Evolutionary conservation across 2,888 invertebrate genomes (phyloP).

Genomic region (Tachina grossa): DNA sequence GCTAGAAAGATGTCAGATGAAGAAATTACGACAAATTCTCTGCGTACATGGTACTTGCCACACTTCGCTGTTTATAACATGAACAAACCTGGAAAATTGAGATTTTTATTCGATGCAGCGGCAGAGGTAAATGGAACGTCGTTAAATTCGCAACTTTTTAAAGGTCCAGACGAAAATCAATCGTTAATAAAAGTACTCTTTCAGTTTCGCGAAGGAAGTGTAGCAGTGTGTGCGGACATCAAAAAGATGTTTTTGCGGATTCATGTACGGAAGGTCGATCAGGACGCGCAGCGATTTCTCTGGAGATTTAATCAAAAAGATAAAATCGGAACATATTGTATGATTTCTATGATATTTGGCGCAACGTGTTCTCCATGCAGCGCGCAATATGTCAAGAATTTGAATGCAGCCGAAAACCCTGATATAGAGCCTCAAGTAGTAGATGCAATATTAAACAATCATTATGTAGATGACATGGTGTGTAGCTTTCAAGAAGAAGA

Average conservation of each 20-base stretch:
- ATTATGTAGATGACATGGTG: background rate
- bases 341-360: slow-evolving; percentile 37
- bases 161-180: too few species aligned
- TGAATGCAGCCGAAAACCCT: slow-evolving; percentile 10
- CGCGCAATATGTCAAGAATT: slow-evolving; percentile 31
- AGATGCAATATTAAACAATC: background rate
- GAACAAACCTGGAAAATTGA: too few species aligned
- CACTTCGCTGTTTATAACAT: too few species aligned
- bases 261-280: background rate
- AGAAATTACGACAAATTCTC: too few species aligned
- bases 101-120: too few species aligned
- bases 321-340: background rate
- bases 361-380: slow-evolving; percentile 36
- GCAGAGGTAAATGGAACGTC: too few species aligned
- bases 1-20: too few species aligned
- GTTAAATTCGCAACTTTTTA: too few species aligned
- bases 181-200: background rate
- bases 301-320: background rate
- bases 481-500: background rate
- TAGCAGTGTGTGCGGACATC: background rate
- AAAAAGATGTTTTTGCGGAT: background rate
- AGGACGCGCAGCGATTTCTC: background rate
- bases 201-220: background rate
- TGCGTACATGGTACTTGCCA: too few species aligned
- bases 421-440: slow-evolving; percentile 6